phyloP scores from a whole-genome alignment of 2,888 invertebrate species.

The Andrena trimmerana region DNA sequence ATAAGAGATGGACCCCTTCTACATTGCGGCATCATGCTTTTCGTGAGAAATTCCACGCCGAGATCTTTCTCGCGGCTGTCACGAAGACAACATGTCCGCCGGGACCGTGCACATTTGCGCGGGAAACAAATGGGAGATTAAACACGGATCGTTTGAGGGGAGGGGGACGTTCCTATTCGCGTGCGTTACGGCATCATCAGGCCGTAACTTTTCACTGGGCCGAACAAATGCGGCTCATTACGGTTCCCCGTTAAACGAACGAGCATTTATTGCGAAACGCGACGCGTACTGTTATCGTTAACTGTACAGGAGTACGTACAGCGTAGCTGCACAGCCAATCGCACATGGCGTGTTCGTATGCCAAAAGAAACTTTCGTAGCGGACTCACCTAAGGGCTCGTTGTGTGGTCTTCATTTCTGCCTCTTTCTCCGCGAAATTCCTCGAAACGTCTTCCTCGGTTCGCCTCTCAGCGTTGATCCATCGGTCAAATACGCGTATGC shows the following conservation, averaged over 20 bases:
- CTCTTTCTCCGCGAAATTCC: slow-evolving; percentile 39
- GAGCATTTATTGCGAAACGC: slow-evolving; percentile 39
- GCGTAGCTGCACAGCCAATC: neutral
- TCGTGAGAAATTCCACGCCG: too few relatives aligned
- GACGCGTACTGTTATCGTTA: slow-evolving; percentile 49
- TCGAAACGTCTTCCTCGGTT: slow-evolving; percentile 3
- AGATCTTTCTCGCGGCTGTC: neutral
- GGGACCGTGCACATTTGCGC: neutral
- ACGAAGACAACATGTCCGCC: neutral
- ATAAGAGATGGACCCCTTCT: neutral
- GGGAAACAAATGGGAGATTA: slow-evolving; percentile 2
- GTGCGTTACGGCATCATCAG: slow-evolving; percentile 2
- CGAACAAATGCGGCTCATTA: slow-evolving; percentile 33
- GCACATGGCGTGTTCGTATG: neutral
- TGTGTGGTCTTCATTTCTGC: slow-evolving; percentile 75
- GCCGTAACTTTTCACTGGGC: slow-evolving; percentile 26
- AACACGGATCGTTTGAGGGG: neutral
- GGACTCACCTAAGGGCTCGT: slow-evolving; percentile 71
- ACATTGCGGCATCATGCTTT: neutral
- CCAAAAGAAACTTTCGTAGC: neutral
- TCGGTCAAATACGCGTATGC: slow-evolving; percentile 42
- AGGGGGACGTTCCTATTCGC: slow-evolving; percentile 17
- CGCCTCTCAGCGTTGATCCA: slow-evolving; percentile 63
- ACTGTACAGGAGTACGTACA: slow-evolving; percentile 15
- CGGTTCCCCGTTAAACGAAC: slow-evolving; percentile 33